A percentile compares a stretch with the other conserved stretches of the same genome.
phyloP scores from a whole-genome alignment of 2,113 vertebrate genomes.

The Thryonomys swinderianus region DNA sequence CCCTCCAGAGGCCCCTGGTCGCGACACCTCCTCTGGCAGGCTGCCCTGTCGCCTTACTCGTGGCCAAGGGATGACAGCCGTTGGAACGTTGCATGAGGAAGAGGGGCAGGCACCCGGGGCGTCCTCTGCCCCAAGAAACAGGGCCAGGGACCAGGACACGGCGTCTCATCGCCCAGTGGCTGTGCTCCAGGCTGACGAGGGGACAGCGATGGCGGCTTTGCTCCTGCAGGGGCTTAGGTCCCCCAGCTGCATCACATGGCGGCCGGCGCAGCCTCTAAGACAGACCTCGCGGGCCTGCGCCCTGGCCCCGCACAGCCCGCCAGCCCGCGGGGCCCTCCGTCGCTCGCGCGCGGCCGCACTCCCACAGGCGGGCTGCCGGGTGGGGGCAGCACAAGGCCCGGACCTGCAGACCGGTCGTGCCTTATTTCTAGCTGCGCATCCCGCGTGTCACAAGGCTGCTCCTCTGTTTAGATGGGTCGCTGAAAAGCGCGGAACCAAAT shows the following conservation, averaged over 20 bases:
- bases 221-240: neutral
- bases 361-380: neutral
- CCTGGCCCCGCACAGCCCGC: neutral
- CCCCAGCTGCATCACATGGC: neutral
- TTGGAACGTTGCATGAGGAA: neutral
- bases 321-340: neutral
- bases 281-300: neutral
- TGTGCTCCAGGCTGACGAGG: neutral
- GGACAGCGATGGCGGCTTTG: neutral
- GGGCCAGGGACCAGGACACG: neutral
- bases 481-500: slow-evolving; percentile 22
- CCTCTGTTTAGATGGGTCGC: neutral
- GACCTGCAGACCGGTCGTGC: too few species aligned
- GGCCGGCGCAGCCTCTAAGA: neutral
- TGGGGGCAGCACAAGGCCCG: too few species aligned
- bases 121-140: neutral
- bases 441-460: neutral
- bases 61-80: too few species aligned
- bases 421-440: neutral
- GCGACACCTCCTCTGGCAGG: neutral
- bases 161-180: neutral
- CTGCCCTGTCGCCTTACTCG: neutral
- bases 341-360: neutral
- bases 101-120: neutral
- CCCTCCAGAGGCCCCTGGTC: neutral